Base-by-base conservation (phyloP, 2,888 invertebrate species). In the Allacma fusca region DNA sequence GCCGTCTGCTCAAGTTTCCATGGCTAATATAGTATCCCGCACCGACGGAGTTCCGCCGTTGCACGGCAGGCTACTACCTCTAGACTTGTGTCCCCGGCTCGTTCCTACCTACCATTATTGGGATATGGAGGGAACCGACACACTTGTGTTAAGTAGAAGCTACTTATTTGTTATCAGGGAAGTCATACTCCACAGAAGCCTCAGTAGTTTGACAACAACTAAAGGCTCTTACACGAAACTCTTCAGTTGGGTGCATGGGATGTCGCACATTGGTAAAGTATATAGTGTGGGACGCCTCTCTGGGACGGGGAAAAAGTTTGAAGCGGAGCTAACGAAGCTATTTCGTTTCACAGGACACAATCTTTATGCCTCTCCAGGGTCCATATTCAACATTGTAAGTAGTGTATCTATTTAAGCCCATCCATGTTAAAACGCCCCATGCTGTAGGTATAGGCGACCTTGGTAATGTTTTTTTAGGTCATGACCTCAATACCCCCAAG, bases 361-460 rank as follows among this genome's bases (percentile, higher is more conserved):
- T 81, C 82, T 81, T 81, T 81, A 82, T 82, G 81, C 68, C 79
- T 78, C 82, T 81, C 81, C 64, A 59, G 81, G 79, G 81, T 69
- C 78, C 71, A 67, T 76, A 81, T 78, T 79, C 44, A 21, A 21
- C 69, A 70, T 70, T 43, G 68, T 34, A 68, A 9, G 9, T 4
- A 34, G 34, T 9, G 34, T 4, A 9, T n/a, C n/a, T n/a, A n/a
- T n/a, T n/a, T n/a, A n/a, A n/a, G n/a, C n/a, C n/a, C n/a, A n/a
- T n/a, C n/a, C n/a, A n/a, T n/a, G n/a, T n/a, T n/a, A n/a, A n/a
- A n/a, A n/a, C n/a, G n/a, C n/a, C n/a, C n/a, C n/a, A n/a, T n/a
- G n/a, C n/a, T n/a, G n/a, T n/a, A n/a, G n/a, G n/a, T n/a, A n/a
- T n/a, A n/a, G n/a, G n/a, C n/a, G n/a, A n/a, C n/a, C n/a, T n/a